Evolutionary conservation across 1,140 invertebrate genomes (phyloP).

Genomic region (Oryctes rhinoceros): DNA sequence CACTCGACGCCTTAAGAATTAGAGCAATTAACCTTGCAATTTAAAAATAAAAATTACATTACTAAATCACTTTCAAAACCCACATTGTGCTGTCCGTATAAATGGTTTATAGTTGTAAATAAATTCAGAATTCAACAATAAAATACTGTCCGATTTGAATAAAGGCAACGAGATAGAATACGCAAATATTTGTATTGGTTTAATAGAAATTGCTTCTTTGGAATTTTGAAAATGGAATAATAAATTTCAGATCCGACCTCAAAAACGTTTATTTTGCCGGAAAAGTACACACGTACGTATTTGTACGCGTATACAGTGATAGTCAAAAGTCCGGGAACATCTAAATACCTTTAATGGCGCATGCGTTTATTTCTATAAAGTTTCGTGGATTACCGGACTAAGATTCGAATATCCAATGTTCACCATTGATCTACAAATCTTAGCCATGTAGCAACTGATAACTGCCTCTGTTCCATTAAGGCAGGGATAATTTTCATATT

Average conservation of each 20-base stretch:
- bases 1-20: neutral
- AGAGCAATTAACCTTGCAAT: slow-evolving; percentile 10
- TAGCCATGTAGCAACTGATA: no score
- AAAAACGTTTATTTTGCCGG: neutral
- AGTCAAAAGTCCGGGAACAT: neutral
- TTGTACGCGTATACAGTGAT: neutral
- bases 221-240: neutral
- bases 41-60: slow-evolving; percentile 20
- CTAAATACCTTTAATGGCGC: no score
- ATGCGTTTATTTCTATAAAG: no score
- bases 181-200: neutral
- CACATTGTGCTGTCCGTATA: neutral
- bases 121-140: slow-evolving; percentile 16
- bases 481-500: no score
- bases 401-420: no score
- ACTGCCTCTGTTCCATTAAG: no score
- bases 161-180: neutral
- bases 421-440: no score
- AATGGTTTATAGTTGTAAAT: slow-evolving; percentile 7
- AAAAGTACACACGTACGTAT: neutral
- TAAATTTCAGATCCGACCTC: neutral
- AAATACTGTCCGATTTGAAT: slow-evolving; percentile 11
- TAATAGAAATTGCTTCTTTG: neutral
- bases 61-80: slow-evolving; percentile 11
- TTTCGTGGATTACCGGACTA: no score